Percentiles rank a stretch among this genome's conserved stretches.
phyloP scores from a whole-genome alignment of 2,888 invertebrate genomes.

The Drosophila atripex region DNA sequence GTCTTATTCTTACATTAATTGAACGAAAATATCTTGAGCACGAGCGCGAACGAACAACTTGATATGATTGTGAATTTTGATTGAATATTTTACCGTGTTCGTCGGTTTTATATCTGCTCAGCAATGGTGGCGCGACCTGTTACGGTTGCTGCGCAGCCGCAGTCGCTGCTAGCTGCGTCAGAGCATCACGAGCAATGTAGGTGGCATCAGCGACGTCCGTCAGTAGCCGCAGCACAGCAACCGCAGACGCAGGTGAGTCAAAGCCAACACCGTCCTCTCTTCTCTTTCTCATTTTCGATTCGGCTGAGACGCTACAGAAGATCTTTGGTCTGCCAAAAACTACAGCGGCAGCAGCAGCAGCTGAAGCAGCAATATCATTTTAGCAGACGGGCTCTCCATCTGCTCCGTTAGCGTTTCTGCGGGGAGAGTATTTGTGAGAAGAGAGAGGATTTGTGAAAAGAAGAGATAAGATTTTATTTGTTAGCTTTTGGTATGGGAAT shows the following conservation, averaged over 20 bases:
- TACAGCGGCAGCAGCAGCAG: conserved; percentile 20
- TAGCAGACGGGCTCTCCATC: background rate
- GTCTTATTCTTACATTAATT: background rate
- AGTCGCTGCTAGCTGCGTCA: conserved; percentile 17
- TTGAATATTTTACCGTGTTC: conserved; percentile 73
- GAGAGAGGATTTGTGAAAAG: background rate
- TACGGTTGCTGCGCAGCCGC: conserved; percentile 26
- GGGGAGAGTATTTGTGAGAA: background rate
- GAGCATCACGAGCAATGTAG: background rate
- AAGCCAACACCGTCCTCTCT: conserved; percentile 11
- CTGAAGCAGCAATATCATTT: conserved; percentile 5
- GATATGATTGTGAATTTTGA: conserved; percentile 1
- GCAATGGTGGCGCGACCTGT: conserved; percentile 43
- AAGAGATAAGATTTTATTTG: conserved; percentile 21
- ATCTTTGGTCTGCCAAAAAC: conserved; percentile 36
- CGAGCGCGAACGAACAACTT: conserved; percentile 53
- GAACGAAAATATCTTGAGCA: conserved; percentile 26
- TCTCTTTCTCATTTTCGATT: conserved; percentile 58
- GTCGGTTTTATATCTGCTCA: conserved; percentile 73
- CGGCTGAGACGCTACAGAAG: conserved; percentile 33
- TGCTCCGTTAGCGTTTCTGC: background rate
- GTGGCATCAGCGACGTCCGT: conserved; percentile 8
- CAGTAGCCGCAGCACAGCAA: conserved; percentile 15
- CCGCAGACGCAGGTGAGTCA: conserved; percentile 53
- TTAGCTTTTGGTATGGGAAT: conserved; percentile 13